Evolutionary conservation across 2,888 invertebrate genomes (phyloP), one percentile per base, ranked within the genome.

Genomic region (Gortyna flavago): DNA sequence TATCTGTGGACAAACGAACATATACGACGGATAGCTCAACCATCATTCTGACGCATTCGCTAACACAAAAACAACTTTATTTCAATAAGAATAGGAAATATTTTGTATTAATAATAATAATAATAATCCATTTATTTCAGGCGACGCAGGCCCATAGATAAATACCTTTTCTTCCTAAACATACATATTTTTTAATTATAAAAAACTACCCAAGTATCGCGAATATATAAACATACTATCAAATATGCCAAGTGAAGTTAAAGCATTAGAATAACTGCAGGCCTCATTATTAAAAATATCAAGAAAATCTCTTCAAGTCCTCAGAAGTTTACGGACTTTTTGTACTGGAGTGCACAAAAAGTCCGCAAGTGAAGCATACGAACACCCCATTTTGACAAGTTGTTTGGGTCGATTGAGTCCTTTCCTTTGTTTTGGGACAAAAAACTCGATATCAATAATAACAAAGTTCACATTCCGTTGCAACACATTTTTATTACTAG

Each of bases 1-100:
- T 61, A 98, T 93, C 98, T 98, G 92, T 0, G 79, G 79, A 85
- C 48, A 77, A 70, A 68, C 1, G 54, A 44, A 68, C 29, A 13
- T 32, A 18, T 62, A 44, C 16, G 9, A 44, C 1, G 21, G 9
- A 29, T 7, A 48, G 21, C 8, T 38, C 13, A 29, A 61, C 4
- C 0, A 29, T 44, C 44, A 44, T 44, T 3, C 7, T 44, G 18
- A n/a, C 41, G 9, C 5, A n/a, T 41, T n/a, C 11, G 18, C n/a
- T 29, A 66, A 44, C 29, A 29, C 66, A 67, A 44, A 44, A 66
- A 11, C 11, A 66, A 44, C 21, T 66, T 21, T 6, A 66, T 29
- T 29, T 29, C 11, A 44, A 44, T n/a, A 44, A 6, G 7, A 44
- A 21, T 11, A 21, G 11, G 7, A 21, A 21, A 44, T 21, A 44